Base-by-base conservation (phyloP, 2,113 vertebrate species). In the Psilopsiagon aurifrons region DNA sequence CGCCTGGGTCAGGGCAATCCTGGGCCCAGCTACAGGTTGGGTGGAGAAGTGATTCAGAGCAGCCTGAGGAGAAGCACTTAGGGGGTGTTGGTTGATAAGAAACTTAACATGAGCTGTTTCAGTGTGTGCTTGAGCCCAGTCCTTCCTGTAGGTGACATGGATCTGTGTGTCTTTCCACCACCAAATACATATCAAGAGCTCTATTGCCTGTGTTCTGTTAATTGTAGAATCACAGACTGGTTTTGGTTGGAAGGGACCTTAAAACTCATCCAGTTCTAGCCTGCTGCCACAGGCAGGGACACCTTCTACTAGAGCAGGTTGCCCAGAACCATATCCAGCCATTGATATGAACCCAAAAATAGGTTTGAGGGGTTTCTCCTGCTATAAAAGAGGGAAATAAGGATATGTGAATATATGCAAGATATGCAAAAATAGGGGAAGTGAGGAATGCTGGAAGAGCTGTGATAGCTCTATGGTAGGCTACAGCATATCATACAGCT, bases 121-220 rank as follows among this genome's bases (percentile, higher is more conserved):
- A 59, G 57, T 59, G 57, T 59, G 57, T 10, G 22, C 57, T 15
- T 35, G 33, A 59, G 57, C 22, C 57, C n/a, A 59, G 57, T 24
- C 57, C 57, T 59, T 59, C 19, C 28, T 70, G 8, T 7, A 5
- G 17, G 8, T 41, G 47, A 51, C 73, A 84, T 74, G 13, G 13
- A 24, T 66, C 37, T 63, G 16, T n/a, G 11, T 63, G 11, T 59
- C 17, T 86, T 74, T 59, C 74, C 11, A 6, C 17, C 47, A 17
- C 33, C 44, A 55, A 63, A 46, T 10, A 37, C 0, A 0, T 29
- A 22, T 18, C 17, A 37, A 60, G 43, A 79, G 6, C 18, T 47
- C 9, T 70, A 2, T 35, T 64, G 7, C 11, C 24, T 83, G 13
- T 28, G 60, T 79, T 60, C 25, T 63, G 31, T 46, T 84, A 59